Evolutionary conservation across 1,140 invertebrate species (phyloP).

Genomic region (Acromyrmex heyeri): DNA sequence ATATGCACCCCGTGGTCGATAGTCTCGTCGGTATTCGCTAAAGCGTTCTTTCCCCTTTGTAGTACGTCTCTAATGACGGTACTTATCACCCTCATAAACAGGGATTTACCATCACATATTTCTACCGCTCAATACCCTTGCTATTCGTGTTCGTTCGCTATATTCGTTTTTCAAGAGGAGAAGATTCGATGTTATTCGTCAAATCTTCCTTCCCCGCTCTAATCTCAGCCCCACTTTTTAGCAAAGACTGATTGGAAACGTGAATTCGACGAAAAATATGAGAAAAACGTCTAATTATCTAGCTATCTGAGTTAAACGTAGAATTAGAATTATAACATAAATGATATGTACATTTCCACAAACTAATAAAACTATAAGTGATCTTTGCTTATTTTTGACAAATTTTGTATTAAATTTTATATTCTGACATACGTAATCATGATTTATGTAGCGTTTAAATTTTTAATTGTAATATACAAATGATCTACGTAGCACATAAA

Average conservation of each 20-base stretch:
- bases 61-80: conserved; percentile 70
- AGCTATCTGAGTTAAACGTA: neutral
- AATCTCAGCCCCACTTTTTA: conserved; percentile 17
- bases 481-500: neutral
- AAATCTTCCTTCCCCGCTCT: conserved; percentile 17
- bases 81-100: conserved; percentile 76
- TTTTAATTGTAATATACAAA: neutral
- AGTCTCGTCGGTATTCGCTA: conserved; percentile 43
- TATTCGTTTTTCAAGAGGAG: conserved; percentile 60
- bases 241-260: neutral
- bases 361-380: neutral
- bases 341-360: neutral
- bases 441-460: neutral
- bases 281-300: neutral
- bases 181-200: conserved; percentile 66
- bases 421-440: neutral
- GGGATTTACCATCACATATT: conserved; percentile 72
- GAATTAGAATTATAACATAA: neutral
- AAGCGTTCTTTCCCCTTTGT: conserved; percentile 65
- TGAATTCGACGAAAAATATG: conserved; percentile 16
- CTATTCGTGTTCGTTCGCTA: conserved; percentile 63
- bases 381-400: neutral
- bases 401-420: neutral
- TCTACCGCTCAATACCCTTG: conserved; percentile 57
- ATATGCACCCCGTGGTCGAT: conserved; percentile 30